phyloP scores from a whole-genome alignment of 2,113 vertebrate genomes.

The Proteles cristata region DNA sequence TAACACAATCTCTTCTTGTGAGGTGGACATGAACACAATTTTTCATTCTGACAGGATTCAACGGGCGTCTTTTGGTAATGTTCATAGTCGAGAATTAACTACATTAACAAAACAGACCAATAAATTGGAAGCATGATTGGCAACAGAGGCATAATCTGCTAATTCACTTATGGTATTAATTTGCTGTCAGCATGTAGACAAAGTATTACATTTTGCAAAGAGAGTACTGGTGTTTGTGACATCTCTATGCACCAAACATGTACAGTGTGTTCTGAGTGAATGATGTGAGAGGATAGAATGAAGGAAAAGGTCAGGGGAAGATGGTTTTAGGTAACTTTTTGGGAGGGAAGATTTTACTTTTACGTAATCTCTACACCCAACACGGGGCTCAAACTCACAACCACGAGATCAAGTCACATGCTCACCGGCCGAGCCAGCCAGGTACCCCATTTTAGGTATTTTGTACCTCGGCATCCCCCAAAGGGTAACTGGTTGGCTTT shows the following conservation, averaged over 20 bases:
- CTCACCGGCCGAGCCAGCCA: neutral
- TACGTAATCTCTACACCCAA: neutral
- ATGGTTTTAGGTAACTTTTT: neutral
- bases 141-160: slow-evolving; percentile 39
- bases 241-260: neutral
- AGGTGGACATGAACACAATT: slow-evolving; percentile 2
- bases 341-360: neutral
- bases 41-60: slow-evolving; percentile 18
- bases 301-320: slow-evolving; percentile 13
- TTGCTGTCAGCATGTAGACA: neutral
- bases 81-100: slow-evolving; percentile 12
- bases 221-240: slow-evolving; percentile 19
- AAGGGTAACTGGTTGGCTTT: neutral
- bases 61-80: neutral
- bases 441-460: neutral
- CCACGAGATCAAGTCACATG: neutral
- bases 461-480: neutral
- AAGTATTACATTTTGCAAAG: slow-evolving; percentile 46
- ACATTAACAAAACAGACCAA: slow-evolving; percentile 24
- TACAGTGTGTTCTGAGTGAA: neutral
- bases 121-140: slow-evolving; percentile 34
- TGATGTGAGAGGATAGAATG: neutral
- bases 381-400: neutral
- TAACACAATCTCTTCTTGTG: neutral
- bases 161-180: slow-evolving; percentile 39